Percentiles rank a stretch among this genome's conserved stretches.
Conservation (phyloP, 2,888 invertebrate genomes). For the Psococerastis gibbosa region DNA sequence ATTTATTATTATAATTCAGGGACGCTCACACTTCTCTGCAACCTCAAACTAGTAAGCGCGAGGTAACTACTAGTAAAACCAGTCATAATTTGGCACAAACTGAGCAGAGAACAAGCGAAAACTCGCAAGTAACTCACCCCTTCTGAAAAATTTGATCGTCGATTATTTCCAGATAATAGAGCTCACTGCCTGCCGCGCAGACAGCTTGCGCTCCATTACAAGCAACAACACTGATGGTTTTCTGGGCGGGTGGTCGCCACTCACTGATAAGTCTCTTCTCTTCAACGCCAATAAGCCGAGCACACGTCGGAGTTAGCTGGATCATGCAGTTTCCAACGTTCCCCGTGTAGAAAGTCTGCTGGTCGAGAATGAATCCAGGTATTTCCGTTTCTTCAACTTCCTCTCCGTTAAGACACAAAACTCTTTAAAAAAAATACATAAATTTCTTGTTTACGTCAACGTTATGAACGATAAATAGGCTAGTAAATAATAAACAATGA, state of each 20-base stretch:
- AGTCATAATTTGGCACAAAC: too few relatives aligned
- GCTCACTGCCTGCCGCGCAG: constrained; percentile 69
- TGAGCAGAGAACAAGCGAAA: too few relatives aligned
- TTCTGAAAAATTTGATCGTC: constrained; percentile 41
- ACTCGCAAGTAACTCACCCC: too few relatives aligned
- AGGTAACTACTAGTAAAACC: too few relatives aligned
- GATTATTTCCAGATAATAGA: constrained; percentile 63
- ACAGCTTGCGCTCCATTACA: constrained; percentile 59
- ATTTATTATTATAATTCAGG: too few relatives aligned
- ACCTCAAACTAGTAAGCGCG: too few relatives aligned
- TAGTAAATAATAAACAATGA: constrained; percentile 8
- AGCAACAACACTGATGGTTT: constrained; percentile 71
- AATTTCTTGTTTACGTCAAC: too few relatives aligned
- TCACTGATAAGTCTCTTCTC: constrained; percentile 43
- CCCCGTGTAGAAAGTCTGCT: constrained; percentile 87
- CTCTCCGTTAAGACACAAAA: constrained; percentile 76
- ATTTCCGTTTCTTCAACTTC: constrained; percentile 97
- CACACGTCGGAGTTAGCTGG: constrained; percentile 53
- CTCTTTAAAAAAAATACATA: constrained; percentile 30
- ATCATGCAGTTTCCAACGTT: constrained; percentile 76
- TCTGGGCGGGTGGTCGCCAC: constrained; percentile 48
- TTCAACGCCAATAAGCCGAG: constrained; percentile 47
- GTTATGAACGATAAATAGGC: constrained; percentile 11
- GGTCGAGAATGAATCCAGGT: constrained; percentile 72
- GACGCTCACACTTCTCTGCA: too few relatives aligned